These are phyloP conservation scores for Dallia pectoralis DNA, from an alignment of 2,797 vertebrate species.

Conservation along the genomic window DNA sequence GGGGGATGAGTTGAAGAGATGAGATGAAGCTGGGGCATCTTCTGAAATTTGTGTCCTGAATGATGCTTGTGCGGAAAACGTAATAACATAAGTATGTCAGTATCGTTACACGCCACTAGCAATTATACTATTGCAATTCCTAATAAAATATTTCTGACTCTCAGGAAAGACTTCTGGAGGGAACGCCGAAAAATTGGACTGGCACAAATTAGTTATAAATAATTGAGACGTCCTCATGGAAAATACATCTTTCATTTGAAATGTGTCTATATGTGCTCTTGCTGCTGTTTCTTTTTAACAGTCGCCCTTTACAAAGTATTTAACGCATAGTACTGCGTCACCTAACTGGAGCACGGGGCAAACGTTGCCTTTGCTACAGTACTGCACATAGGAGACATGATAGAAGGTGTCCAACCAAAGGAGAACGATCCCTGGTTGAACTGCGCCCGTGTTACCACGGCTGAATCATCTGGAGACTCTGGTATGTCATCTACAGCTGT, in stretches of 20 bases:
- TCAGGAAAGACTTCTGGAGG: too few relatives aligned
- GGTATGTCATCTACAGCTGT: neutral
- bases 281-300: neutral
- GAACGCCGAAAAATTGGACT: neutral
- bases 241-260: neutral
- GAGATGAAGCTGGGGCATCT: neutral
- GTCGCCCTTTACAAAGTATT: neutral
- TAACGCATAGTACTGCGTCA: neutral
- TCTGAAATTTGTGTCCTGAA: constrained; percentile 10
- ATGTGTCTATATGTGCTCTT: neutral
- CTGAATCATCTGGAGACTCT: neutral
- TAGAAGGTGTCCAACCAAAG: neutral
- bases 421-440: neutral
- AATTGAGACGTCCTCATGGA: neutral
- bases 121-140: neutral
- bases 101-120: neutral
- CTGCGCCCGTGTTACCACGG: neutral
- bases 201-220: neutral
- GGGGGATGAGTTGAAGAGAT: neutral
- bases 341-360: neutral
- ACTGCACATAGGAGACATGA: neutral
- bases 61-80: neutral
- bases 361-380: neutral
- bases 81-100: neutral
- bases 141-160: neutral